A percentile compares a stretch with the other conserved stretches of the same genome.
These are phyloP conservation scores for Lepidurus couesii DNA, from an alignment of 1,140 invertebrate species.

Conservation along the genomic window DNA sequence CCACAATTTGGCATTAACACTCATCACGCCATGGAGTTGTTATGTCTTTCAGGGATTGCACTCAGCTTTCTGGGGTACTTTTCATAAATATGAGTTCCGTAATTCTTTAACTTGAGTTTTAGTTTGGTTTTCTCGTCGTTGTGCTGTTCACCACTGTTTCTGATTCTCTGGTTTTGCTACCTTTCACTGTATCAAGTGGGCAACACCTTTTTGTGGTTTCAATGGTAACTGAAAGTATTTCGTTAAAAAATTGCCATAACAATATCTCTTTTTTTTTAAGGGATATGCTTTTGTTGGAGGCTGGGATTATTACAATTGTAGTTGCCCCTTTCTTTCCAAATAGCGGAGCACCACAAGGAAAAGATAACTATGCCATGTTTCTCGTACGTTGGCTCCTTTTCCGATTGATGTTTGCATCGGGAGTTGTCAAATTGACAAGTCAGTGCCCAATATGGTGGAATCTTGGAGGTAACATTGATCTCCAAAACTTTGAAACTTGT, in stretches of 20 bases:
- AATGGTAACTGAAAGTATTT: slow-evolving; percentile 56
- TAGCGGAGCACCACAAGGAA: slow-evolving; percentile 41
- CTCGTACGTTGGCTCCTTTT: slow-evolving; percentile 71
- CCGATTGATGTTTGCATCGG: slow-evolving; percentile 67
- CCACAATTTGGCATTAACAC: slow-evolving; percentile 60
- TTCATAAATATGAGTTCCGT: slow-evolving; percentile 9
- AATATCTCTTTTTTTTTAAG: slow-evolving; percentile 47
- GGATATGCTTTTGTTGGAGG: slow-evolving; percentile 71
- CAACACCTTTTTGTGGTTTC: slow-evolving; percentile 68
- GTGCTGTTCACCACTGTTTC: slow-evolving; percentile 57
- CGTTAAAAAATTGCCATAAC: slow-evolving; percentile 26
- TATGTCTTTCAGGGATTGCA: slow-evolving; percentile 59
- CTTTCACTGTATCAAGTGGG: slow-evolving; percentile 71
- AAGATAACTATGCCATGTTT: slow-evolving; percentile 53
- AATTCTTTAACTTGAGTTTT: slow-evolving; percentile 41
- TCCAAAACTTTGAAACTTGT: slow-evolving; percentile 24
- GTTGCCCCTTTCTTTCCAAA: slow-evolving; percentile 57
- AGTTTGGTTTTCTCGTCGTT: slow-evolving; percentile 60
- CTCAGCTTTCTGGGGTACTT: slow-evolving; percentile 59
- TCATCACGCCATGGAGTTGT: slow-evolving; percentile 64
- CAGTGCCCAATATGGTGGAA: slow-evolving; percentile 75
- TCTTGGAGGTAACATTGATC: slow-evolving; percentile 57
- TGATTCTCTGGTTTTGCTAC: slow-evolving; percentile 64
- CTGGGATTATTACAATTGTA: slow-evolving; percentile 66
- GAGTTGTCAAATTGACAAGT: slow-evolving; percentile 68